Evolutionary conservation across 2,888 invertebrate genomes (phyloP), one percentile per base, ranked within the genome.

Genomic region (Uropetala carovei): DNA sequence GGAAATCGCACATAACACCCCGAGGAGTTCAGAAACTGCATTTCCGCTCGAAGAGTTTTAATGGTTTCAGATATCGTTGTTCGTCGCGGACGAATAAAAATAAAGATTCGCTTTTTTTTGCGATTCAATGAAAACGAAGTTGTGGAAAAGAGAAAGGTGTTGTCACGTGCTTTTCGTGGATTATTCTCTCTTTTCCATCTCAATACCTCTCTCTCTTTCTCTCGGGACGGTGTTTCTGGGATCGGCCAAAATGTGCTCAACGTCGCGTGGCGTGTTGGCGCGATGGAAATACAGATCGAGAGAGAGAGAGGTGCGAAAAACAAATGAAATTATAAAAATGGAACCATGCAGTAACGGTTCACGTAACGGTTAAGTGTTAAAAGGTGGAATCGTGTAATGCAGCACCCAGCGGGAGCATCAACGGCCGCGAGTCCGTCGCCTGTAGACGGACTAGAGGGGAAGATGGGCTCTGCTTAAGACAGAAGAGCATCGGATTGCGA

Each of bases 51-150:
- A 89, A 16, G 89, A 56, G 64, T 30, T n/a, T 89, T 89, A 68
- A 89, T 89, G 89, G 89, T 64, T 89, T 89, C 89, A 89, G 89
- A 89, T 64, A 68, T 68, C 89, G 89, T 64, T 68, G 64, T 89
- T 89, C 64, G 64, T 30, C 18, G 64, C 16, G 64, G 43, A 89
- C 10, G 43, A 89, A 89, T 64, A 89, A 68, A 68, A 60, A 43
- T n/a, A 30, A n/a, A 89, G n/a, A 64, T 85, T 43, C 43, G 43
- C 43, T 43, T 43, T 43, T 43, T n/a, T 58, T 85, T n/a, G 11
- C 22, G 86, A n/a, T 9, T 59, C 56, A 83, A 56, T 56, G 83
- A 43, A n/a, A 8, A 56, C 83, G 43, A 11, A 56, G 10, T 43
- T 57, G 58, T n/a, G 86, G 59, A 14, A 22, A 27, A 59, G 22